Conservation (phyloP, 2,888 invertebrate genomes). For the Dinocampus coccinellae region DNA sequence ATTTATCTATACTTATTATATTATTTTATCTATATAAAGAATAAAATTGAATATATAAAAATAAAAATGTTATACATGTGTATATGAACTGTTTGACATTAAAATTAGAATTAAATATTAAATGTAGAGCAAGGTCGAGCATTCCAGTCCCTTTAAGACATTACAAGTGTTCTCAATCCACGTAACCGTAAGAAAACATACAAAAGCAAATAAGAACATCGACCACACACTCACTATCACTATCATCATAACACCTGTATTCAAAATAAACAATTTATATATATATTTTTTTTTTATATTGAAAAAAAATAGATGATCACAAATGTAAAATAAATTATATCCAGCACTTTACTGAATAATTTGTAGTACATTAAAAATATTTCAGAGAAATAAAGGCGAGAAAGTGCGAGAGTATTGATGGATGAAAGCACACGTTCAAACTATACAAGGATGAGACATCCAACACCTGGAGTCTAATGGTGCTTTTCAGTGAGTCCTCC, state of each 20-base stretch:
- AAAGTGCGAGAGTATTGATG: neutral
- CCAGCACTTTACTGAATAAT: neutral
- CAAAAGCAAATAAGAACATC: slow-evolving; percentile 33
- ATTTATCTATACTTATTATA: neutral
- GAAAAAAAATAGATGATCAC: too few species aligned
- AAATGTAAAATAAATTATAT: neutral
- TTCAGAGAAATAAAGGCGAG: neutral
- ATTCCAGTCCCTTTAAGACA: slow-evolving; percentile 12
- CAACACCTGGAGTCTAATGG: slow-evolving; percentile 65
- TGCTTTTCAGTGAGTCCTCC: slow-evolving; percentile 32
- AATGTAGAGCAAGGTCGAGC: slow-evolving; percentile 24
- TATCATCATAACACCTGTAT: neutral
- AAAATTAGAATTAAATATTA: neutral
- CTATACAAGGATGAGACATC: slow-evolving; percentile 55
- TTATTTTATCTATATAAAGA: too few species aligned
- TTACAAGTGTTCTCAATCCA: slow-evolving; percentile 49
- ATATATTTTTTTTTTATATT: too few species aligned
- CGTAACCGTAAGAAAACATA: slow-evolving; percentile 50
- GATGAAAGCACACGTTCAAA: neutral
- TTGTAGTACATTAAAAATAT: neutral
- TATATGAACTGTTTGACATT: too few species aligned
- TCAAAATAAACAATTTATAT: neutral
- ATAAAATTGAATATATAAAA: neutral
- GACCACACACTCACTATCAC: neutral
- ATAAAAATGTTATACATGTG: neutral